A percentile compares a stretch with the other conserved stretches of the same genome.
These are phyloP conservation scores for Typhlomys cinereus DNA, from an alignment of 2,113 vertebrate species.

Conservation along the genomic window DNA sequence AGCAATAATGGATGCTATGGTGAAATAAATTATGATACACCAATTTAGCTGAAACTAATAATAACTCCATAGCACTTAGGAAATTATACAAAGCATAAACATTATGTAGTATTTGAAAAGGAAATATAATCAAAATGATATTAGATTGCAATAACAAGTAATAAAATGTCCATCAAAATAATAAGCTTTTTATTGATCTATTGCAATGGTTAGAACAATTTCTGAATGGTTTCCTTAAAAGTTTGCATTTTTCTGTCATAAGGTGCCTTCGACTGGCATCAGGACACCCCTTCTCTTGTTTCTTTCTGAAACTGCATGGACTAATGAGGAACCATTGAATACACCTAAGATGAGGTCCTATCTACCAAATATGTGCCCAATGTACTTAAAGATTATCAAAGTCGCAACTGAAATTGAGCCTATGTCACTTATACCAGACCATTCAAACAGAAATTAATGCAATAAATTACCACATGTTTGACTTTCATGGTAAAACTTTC, in stretches of 20 bases:
- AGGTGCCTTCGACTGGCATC: background rate
- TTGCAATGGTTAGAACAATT: background rate
- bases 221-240: background rate
- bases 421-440: background rate
- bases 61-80: background rate
- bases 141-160: background rate
- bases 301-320: background rate
- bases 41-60: background rate
- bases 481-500: constrained; percentile 11
- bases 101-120: background rate
- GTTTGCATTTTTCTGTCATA: background rate
- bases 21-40: background rate
- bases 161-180: background rate
- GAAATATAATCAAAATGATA: background rate
- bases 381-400: background rate
- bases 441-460: background rate
- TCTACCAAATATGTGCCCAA: background rate
- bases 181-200: background rate
- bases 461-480: background rate
- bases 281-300: too few relatives aligned
- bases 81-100: background rate
- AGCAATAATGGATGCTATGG: background rate
- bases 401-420: background rate
- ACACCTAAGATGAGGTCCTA: background rate
- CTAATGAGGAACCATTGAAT: background rate